phyloP scores from a whole-genome alignment of 2,797 vertebrate species.

The Halcyon smyrnensis region DNA sequence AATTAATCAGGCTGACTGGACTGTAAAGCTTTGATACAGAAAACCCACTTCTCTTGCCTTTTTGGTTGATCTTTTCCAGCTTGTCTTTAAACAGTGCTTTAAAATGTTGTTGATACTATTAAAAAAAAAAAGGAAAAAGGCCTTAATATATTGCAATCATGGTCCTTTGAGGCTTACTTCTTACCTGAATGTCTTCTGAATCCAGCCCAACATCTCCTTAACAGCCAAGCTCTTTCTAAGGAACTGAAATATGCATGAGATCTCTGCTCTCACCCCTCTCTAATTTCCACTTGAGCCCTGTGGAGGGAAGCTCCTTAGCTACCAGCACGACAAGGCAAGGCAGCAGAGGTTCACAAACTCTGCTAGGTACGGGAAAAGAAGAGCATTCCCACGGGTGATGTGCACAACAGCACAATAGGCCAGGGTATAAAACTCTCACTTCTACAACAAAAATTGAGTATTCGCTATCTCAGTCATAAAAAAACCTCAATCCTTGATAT shows the following conservation, averaged over 20 bases:
- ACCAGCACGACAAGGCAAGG: background rate
- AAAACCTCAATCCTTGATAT: background rate
- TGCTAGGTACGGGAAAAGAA: background rate
- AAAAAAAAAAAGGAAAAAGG: background rate
- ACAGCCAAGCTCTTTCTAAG: background rate
- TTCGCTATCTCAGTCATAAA: background rate
- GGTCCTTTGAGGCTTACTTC: slow-evolving; percentile 23
- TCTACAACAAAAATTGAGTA: background rate
- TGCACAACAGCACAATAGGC: background rate
- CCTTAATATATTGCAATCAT: background rate
- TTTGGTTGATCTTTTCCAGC: slow-evolving; percentile 29
- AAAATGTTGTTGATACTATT: slow-evolving; percentile 19
- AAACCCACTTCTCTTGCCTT: slow-evolving; percentile 10
- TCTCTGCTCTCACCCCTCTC: background rate
- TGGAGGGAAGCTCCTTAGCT: background rate
- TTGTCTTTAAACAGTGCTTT: slow-evolving; percentile 26
- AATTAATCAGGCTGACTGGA: slow-evolving; percentile 17
- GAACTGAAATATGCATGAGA: background rate
- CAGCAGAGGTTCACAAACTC: background rate
- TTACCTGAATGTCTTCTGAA: slow-evolving; percentile 29
- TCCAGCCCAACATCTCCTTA: background rate
- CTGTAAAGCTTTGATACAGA: background rate
- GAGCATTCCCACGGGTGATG: background rate
- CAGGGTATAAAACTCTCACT: slow-evolving; percentile 12
- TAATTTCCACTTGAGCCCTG: background rate